These are phyloP conservation scores for Meganola albula DNA, from an alignment of 2,888 invertebrate genomes.

Conservation along the genomic window DNA sequence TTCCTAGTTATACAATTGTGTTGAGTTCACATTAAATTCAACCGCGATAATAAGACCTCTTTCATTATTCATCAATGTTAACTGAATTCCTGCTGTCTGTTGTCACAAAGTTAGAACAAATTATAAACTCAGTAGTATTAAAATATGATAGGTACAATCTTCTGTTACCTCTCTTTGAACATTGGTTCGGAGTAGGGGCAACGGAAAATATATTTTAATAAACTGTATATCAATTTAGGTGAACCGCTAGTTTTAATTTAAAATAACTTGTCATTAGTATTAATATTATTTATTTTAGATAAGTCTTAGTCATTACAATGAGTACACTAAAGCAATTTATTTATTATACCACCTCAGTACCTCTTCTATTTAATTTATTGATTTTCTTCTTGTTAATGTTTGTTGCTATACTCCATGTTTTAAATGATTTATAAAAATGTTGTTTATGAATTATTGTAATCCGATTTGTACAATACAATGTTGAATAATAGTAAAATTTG, in stretches of 20 bases:
- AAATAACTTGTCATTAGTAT: conserved; percentile 77
- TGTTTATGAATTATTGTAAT: conserved; percentile 18
- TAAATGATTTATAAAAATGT: conserved; percentile 26
- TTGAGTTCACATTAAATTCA: conserved; percentile 28
- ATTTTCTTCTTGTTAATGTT: conserved; percentile 37
- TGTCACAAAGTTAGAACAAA: conserved; percentile 24
- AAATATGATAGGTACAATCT: conserved; percentile 65
- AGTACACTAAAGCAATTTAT: conserved; percentile 57
- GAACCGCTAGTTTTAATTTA: conserved; percentile 72
- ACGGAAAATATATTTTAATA: conserved; percentile 66
- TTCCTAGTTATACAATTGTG: conserved; percentile 35
- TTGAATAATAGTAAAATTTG: conserved; percentile 21
- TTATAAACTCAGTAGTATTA: conserved; percentile 55
- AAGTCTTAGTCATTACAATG: conserved; percentile 58
- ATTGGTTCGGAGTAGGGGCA: conserved; percentile 59
- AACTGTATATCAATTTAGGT: conserved; percentile 65
- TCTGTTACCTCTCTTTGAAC: conserved; percentile 74
- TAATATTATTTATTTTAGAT: conserved; percentile 74
- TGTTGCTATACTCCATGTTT: conserved; percentile 34
- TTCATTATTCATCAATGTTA: conserved; percentile 11
- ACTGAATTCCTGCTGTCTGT: conserved; percentile 22
- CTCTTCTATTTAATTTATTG: conserved; percentile 63
- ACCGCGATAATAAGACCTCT: conserved; percentile 9
- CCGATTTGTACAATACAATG: conserved; percentile 19
- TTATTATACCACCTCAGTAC: conserved; percentile 74